Evolutionary conservation across 2,888 invertebrate genomes (phyloP).

Genomic region (Tetanocera ferruginea): DNA sequence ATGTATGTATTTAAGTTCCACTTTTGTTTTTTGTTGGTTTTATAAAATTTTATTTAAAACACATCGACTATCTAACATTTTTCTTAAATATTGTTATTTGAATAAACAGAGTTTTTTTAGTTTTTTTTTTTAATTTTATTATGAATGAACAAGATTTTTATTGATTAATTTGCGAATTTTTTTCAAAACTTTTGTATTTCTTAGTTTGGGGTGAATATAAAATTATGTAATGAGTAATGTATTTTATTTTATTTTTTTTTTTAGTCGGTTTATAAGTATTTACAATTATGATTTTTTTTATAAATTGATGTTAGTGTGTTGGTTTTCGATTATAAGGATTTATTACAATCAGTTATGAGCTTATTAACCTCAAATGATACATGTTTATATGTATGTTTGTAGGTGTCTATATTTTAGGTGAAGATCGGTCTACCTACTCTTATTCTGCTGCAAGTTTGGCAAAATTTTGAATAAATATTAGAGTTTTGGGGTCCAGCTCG

Average conservation of each 20-base stretch:
- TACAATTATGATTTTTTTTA: background rate
- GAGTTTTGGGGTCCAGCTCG: no score
- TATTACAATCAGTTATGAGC: no score
- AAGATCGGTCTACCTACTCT: no score
- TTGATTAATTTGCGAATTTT: background rate
- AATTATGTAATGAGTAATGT: background rate
- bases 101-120: slow-evolving; percentile 34
- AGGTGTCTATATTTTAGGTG: no score
- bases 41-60: slow-evolving; percentile 6
- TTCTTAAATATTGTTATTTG: slow-evolving; percentile 30
- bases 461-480: no score
- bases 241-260: no score
- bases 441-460: no score
- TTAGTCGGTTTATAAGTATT: background rate
- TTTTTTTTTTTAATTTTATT: slow-evolving; percentile 29
- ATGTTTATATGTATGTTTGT: no score
- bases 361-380: no score
- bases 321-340: no score
- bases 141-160: background rate
- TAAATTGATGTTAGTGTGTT: no score
- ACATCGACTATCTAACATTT: slow-evolving; percentile 4
- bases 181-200: background rate
- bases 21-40: background rate
- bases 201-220: background rate
- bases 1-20: background rate